Conservation (phyloP, 1,140 invertebrate species). For the Megathymus violae region DNA sequence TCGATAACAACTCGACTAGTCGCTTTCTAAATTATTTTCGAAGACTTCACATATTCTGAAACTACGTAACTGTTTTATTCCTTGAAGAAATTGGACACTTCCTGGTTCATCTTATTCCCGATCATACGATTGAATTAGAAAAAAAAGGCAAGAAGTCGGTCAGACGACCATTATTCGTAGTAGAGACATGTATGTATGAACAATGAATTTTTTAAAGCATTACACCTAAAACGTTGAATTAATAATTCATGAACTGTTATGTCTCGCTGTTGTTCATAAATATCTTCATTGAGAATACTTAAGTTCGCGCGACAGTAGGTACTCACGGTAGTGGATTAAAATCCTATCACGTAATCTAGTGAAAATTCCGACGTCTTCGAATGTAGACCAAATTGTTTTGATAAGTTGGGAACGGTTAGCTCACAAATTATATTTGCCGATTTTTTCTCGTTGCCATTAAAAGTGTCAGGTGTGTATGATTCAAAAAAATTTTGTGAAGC, state of each 20-base stretch:
- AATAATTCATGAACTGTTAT: slow-evolving; percentile 25
- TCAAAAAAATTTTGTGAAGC: no score
- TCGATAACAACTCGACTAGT: background rate
- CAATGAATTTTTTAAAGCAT: slow-evolving; percentile 1
- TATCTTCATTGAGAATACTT: slow-evolving; percentile 8
- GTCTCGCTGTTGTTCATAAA: slow-evolving; percentile 15
- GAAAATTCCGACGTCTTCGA: slow-evolving; percentile 13
- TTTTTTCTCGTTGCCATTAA: no score
- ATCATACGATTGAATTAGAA: slow-evolving; percentile 4
- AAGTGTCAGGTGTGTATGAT: no score
- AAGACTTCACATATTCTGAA: slow-evolving; percentile 9
- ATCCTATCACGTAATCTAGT: slow-evolving; percentile 19
- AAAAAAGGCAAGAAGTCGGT: background rate
- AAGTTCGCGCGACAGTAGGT: slow-evolving; percentile 13
- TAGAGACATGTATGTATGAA: no score
- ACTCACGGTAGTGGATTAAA: background rate
- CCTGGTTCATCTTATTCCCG: background rate
- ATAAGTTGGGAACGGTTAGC: slow-evolving; percentile 5
- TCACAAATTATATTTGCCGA: slow-evolving; percentile 1
- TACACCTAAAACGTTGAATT: slow-evolving; percentile 13
- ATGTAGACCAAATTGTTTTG: slow-evolving; percentile 11
- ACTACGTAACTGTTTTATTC: background rate
- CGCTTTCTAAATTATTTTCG: slow-evolving; percentile 11
- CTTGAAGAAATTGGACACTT: background rate
- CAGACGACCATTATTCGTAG: no score